These are phyloP conservation scores for Plagiodera versicolora DNA, from an alignment of 2,888 invertebrate genomes.

Conservation along the genomic window DNA sequence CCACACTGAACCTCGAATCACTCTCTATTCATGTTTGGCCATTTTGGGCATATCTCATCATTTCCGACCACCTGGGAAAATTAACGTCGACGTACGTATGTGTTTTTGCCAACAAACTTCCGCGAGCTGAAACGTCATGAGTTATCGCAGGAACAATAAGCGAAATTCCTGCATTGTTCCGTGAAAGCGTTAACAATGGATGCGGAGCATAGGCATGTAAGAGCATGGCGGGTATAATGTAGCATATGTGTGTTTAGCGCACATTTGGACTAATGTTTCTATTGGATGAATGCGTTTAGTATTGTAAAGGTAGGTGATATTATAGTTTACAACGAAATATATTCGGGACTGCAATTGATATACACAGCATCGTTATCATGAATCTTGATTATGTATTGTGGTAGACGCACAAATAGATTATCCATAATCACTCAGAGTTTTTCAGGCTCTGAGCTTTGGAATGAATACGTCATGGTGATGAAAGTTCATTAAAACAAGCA, in stretches of 20 bases:
- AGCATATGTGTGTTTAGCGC: constrained; percentile 32
- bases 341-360: no score
- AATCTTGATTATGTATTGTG: no score
- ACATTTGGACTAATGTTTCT: constrained; percentile 33
- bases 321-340: not conserved
- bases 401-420: no score
- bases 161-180: constrained; percentile 47
- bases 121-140: constrained; percentile 47
- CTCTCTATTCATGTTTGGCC: not conserved
- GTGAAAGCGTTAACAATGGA: constrained; percentile 40
- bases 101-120: constrained; percentile 36
- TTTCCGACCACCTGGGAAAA: constrained; percentile 4
- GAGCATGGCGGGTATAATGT: constrained; percentile 29
- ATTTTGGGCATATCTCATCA: not conserved
- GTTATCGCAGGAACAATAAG: constrained; percentile 46
- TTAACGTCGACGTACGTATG: not conserved
- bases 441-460: no score
- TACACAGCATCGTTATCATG: no score
- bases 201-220: constrained; percentile 23
- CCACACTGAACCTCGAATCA: not conserved
- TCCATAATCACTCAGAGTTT: no score
- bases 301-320: not conserved
- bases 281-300: not conserved
- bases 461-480: no score
- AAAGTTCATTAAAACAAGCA: no score